Evolutionary conservation across 1,140 invertebrate species (phyloP).

Genomic region (Fopius arisanus): DNA sequence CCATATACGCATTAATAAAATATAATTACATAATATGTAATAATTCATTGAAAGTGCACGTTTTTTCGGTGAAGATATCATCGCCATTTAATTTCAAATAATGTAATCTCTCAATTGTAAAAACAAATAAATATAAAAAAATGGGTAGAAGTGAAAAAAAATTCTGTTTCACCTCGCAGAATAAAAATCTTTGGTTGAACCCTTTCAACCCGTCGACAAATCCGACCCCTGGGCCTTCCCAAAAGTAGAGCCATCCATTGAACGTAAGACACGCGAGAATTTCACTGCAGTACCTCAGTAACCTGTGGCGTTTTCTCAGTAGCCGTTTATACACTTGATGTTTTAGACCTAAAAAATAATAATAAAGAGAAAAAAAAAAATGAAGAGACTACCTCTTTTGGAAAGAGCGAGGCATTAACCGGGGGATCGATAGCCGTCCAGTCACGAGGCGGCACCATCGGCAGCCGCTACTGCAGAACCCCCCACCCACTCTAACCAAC

Average conservation of each 20-base stretch:
- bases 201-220: neutral
- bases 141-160: neutral
- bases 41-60: no score
- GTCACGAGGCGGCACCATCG: conserved; percentile 37
- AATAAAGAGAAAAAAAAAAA: neutral
- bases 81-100: no score
- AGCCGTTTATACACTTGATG: conserved; percentile 1
- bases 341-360: neutral
- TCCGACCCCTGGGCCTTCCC: neutral
- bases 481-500: neutral
- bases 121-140: neutral
- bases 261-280: conserved; percentile 6
- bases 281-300: conserved; percentile 6
- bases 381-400: neutral
- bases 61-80: no score
- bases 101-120: no score
- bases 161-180: neutral
- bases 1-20: no score
- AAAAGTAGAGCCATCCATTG: neutral
- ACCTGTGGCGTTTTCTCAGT: conserved; percentile 31
- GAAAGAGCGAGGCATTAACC: neutral
- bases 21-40: no score
- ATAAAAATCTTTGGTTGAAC: no score
- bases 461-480: conserved; percentile 19
- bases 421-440: conserved; percentile 35